Conservation (phyloP, 2,113 vertebrate genomes). For the Echinops telfairi region DNA sequence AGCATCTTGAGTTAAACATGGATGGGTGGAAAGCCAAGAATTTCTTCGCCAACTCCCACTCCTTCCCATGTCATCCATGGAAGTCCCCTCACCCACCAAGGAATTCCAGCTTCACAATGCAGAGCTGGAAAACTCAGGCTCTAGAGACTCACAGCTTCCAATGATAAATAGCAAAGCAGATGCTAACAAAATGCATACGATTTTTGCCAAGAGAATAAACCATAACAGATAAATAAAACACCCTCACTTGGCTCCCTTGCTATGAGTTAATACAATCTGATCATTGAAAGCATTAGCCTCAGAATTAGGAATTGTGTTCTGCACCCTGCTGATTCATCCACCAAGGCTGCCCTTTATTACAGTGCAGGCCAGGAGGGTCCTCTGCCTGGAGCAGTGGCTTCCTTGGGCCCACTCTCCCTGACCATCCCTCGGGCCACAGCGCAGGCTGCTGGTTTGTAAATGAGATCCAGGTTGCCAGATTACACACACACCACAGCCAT, state of each 20-base stretch:
- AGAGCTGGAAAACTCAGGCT: background rate
- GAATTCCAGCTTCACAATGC: background rate
- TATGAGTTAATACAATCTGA: background rate
- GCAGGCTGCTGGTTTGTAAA: background rate
- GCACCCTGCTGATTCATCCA: background rate
- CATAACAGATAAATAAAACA: background rate
- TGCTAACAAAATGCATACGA: conserved; percentile 12
- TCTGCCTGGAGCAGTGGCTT: background rate
- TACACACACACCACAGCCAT: background rate
- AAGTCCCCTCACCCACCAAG: background rate
- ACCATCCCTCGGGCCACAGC: background rate
- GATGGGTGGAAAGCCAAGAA: background rate
- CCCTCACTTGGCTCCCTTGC: background rate
- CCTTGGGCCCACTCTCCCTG: background rate
- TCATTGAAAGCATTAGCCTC: background rate
- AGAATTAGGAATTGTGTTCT: background rate
- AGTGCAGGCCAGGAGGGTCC: background rate
- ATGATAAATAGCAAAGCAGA: conserved; percentile 7
- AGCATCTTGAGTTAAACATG: background rate
- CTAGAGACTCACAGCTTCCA: background rate
- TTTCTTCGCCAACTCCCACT: background rate
- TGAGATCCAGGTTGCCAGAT: background rate
- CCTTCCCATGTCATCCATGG: background rate
- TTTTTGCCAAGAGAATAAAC: conserved; percentile 31
- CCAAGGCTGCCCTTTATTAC: background rate